Evolutionary conservation across 2,113 vertebrate species (phyloP), one percentile per base, ranked within the genome.

Genomic region (Halcyon malimbica): DNA sequence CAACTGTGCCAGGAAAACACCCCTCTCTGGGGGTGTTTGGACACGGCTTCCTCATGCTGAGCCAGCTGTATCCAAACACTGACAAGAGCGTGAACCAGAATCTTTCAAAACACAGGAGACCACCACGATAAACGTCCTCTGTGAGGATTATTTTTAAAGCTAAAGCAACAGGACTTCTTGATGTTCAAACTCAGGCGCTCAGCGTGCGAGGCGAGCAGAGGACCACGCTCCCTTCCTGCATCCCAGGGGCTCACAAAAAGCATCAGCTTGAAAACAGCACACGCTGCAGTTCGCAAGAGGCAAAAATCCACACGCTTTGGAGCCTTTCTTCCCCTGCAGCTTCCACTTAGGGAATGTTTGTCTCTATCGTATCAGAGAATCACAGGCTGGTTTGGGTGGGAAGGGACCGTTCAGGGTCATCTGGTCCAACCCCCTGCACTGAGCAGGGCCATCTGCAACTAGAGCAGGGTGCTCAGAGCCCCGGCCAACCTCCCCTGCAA

Each of bases 201-300:
- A 9, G 13, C 12, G 4, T 0, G 0, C 1, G 8, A 87, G 73
- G 53, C 0, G 21, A 89, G 71, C 71, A 33, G 77, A 87, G 88
- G 75, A 48, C 37, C 69, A 29, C 0, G 0, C 24, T 70, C 13
- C 0, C 77, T 64, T 23, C 8, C 1, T 3, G 8, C 69, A 33
- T 64, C 70, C 87, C 94, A 85, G 35, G 73, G 65, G 76, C 62
- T 68, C 53, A 8, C 57, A 6, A 67, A 77, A 26, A 86, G 12
- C 76, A 35, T 7, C 41, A 7, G 35, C 81, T 60, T 76, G 84
- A 51, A 60, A 83, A 15, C 62, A 80, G 62, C 79, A 41, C 51
- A 18, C 1, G 0, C 20, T 28, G 26, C 24, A 21, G 2, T 25
- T 65, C 6, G 75, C n/a, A 75, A 14, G 13, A 76, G 60, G 20